Evolutionary conservation across 2,888 invertebrate genomes (phyloP).

Genomic region (Entomobrya proxima): DNA sequence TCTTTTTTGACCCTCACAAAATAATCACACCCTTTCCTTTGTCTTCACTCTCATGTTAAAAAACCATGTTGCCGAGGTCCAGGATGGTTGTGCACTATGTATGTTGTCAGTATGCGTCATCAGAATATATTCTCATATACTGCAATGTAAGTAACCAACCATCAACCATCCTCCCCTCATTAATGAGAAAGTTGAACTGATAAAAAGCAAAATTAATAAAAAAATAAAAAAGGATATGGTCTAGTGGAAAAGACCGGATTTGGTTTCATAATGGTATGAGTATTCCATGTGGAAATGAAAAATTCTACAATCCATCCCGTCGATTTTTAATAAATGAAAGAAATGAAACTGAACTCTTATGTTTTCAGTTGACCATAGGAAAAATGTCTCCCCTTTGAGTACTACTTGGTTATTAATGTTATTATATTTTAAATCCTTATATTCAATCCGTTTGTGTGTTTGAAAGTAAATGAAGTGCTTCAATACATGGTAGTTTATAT

Average conservation of each 20-base stretch:
- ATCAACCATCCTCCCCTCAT: constrained; percentile 30
- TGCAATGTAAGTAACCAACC: neutral
- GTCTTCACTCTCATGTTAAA: constrained; percentile 5
- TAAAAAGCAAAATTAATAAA: constrained; percentile 29
- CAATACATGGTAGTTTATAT: too few relatives aligned
- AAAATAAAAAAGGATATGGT: constrained; percentile 4
- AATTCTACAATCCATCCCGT: neutral
- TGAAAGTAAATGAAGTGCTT: too few relatives aligned
- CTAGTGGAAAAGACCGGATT: constrained; percentile 13
- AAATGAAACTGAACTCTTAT: constrained; percentile 45
- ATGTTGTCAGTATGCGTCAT: neutral
- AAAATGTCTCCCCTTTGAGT: neutral
- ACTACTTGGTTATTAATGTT: neutral
- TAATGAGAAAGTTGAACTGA: constrained; percentile 36
- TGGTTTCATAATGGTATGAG: constrained; percentile 19
- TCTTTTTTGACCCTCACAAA: constrained; percentile 23
- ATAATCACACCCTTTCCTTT: constrained; percentile 40
- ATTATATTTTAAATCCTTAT: too few relatives aligned
- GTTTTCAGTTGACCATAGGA: constrained; percentile 31
- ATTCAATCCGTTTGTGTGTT: too few relatives aligned
- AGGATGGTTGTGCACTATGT: neutral
- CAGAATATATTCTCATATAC: neutral
- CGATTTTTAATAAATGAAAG: constrained; percentile 7
- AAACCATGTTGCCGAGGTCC: neutral
- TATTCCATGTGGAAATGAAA: neutral